Evolutionary conservation across 2,888 invertebrate genomes (phyloP).

Genomic region (Fragum whitleyi): DNA sequence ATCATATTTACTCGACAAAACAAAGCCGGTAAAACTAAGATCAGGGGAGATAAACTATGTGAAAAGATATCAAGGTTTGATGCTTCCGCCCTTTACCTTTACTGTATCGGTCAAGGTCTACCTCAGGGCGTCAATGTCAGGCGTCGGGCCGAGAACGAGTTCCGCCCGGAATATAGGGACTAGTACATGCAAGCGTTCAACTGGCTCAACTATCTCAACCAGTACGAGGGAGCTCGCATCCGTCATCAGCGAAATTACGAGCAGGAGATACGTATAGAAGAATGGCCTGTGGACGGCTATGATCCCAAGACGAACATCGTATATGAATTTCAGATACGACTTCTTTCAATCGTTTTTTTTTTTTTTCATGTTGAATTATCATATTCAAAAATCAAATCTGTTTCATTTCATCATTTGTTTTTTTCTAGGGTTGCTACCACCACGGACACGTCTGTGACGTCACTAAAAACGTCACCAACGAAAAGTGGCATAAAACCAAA

Average conservation of each 20-base stretch:
- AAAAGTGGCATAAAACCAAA: constrained; percentile 35
- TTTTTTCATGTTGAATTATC: no score
- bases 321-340: constrained; percentile 44
- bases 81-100: constrained; percentile 51
- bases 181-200: constrained; percentile 31
- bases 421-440: constrained; percentile 42
- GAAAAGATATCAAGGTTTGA: constrained; percentile 45
- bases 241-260: constrained; percentile 45
- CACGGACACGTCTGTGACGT: constrained; percentile 44
- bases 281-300: constrained; percentile 42
- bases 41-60: constrained; percentile 35
- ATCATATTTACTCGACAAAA: constrained; percentile 37
- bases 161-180: constrained; percentile 52
- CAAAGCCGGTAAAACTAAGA: constrained; percentile 25
- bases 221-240: constrained; percentile 30
- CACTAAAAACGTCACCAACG: constrained; percentile 32
- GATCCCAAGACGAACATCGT: constrained; percentile 23
- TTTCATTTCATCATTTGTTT: not conserved
- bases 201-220: constrained; percentile 51
- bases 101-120: constrained; percentile 42
- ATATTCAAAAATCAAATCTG: constrained; percentile 4
- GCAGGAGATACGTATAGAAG: constrained; percentile 32
- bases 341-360: not conserved
- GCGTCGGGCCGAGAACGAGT: constrained; percentile 35
- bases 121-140: constrained; percentile 42